These are phyloP conservation scores for Pelodiscus sinensis DNA, from an alignment of 2,113 vertebrate species.

Conservation along the genomic window DNA sequence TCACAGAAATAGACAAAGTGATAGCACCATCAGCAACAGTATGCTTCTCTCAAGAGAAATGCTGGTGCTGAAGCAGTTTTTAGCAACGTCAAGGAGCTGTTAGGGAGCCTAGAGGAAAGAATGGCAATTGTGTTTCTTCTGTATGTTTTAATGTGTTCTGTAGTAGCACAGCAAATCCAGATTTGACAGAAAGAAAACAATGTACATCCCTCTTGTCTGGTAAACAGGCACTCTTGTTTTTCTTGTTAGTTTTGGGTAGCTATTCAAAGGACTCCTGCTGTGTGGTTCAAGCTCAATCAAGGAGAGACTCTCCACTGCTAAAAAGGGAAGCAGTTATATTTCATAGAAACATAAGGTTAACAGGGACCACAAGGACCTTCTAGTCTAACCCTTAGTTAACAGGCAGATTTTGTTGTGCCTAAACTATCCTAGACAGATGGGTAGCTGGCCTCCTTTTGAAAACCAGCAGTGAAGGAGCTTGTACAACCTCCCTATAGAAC, in stretches of 20 bases:
- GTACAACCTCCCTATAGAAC: neutral
- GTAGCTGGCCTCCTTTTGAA: neutral
- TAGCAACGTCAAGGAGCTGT: neutral
- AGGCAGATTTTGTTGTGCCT: neutral
- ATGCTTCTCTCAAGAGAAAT: constrained; percentile 26
- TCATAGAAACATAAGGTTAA: neutral
- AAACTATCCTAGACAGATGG: neutral
- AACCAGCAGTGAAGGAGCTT: too few species aligned
- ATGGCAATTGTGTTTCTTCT: neutral
- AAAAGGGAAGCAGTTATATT: neutral
- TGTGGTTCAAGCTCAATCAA: neutral
- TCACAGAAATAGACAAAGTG: constrained; percentile 51
- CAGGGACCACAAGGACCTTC: neutral
- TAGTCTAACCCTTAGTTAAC: neutral
- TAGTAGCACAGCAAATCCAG: neutral
- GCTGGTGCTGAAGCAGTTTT: constrained; percentile 6
- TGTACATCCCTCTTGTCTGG: neutral
- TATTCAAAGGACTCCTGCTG: neutral
- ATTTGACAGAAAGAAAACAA: neutral
- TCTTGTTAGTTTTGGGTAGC: neutral
- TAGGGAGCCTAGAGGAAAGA: neutral
- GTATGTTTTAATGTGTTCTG: neutral
- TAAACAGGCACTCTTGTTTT: neutral
- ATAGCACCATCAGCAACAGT: constrained; percentile 26
- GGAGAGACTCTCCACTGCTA: neutral